These are phyloP conservation scores for Echinarachnius parma DNA, from an alignment of 53 echinoderm and acorn worm genomes.

Conservation along the genomic window DNA sequence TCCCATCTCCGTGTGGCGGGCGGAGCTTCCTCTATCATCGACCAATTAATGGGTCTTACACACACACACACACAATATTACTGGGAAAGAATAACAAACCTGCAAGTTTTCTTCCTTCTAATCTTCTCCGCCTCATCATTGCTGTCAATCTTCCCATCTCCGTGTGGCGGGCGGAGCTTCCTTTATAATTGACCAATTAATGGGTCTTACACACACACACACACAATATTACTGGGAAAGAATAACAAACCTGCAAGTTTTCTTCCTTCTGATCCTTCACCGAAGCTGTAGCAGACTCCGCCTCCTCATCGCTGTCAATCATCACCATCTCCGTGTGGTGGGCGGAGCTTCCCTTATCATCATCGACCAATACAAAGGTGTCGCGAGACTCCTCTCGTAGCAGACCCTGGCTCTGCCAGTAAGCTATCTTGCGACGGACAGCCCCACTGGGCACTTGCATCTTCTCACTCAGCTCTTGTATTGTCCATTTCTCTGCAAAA, in stretches of 20 bases:
- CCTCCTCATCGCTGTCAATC: slow-evolving; percentile 85
- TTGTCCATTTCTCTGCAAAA: slow-evolving; percentile 76
- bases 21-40: slow-evolving; percentile 52
- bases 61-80: no score
- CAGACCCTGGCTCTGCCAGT: slow-evolving; percentile 99
- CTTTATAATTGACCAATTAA: no score
- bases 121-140: no score
- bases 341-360: slow-evolving; percentile 56
- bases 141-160: no score
- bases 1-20: slow-evolving; percentile 69
- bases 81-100: no score
- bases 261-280: slow-evolving; percentile 79
- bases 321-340: slow-evolving; percentile 77
- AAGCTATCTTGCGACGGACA: slow-evolving; percentile 85
- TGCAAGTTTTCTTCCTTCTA: no score
- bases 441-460: slow-evolving; percentile 95
- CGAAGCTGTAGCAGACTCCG: slow-evolving; percentile 89
- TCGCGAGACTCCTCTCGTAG: slow-evolving; percentile 79
- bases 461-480: slow-evolving; percentile 81
- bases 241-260: slow-evolving; percentile 91
- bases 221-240: no score
- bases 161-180: no score
- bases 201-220: no score
- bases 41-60: no score
- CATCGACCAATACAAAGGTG: slow-evolving; percentile 83